Percentiles rank a stretch among this genome's conserved stretches.
Conservation (phyloP, 2,888 invertebrate species). For the Orthosia gothica region DNA sequence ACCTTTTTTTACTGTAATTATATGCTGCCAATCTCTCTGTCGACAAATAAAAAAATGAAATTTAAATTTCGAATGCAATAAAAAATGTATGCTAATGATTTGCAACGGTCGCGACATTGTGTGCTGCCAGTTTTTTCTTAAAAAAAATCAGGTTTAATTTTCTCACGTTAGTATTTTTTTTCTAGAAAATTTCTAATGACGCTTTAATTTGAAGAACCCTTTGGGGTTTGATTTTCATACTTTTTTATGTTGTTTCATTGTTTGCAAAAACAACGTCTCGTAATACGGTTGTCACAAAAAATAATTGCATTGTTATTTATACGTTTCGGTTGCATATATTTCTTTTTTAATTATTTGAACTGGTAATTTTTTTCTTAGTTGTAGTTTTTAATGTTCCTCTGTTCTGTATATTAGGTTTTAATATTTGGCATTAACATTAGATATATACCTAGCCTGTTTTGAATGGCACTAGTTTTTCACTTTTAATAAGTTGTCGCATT, state of each 20-base stretch:
- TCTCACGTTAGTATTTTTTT: constrained; percentile 89
- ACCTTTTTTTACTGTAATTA: constrained; percentile 86
- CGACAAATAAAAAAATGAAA: constrained; percentile 70
- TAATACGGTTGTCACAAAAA: constrained; percentile 90
- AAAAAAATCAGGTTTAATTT: constrained; percentile 86
- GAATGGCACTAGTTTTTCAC: too few relatives aligned
- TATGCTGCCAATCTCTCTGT: constrained; percentile 79
- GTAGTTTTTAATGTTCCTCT: background rate
- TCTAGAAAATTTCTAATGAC: constrained; percentile 87
- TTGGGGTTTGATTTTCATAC: constrained; percentile 89
- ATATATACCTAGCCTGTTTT: too few relatives aligned
- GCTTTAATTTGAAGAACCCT: constrained; percentile 91
- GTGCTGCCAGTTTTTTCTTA: constrained; percentile 74
- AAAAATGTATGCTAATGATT: constrained; percentile 86
- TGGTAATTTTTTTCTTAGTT: background rate
- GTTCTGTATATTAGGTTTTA: background rate
- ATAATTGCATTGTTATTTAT: constrained; percentile 89
- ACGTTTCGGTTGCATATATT: constrained; percentile 78
- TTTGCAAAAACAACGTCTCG: constrained; percentile 90
- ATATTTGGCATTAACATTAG: too few relatives aligned
- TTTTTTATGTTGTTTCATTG: constrained; percentile 81
- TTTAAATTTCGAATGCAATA: constrained; percentile 73
- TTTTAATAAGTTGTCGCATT: too few relatives aligned
- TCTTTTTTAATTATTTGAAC: constrained; percentile 44
- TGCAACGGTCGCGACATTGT: constrained; percentile 85